Percentiles rank a stretch among this genome's conserved stretches.
Conservation (phyloP, 1,140 invertebrate genomes). For the Metopolophium dirhodum region DNA sequence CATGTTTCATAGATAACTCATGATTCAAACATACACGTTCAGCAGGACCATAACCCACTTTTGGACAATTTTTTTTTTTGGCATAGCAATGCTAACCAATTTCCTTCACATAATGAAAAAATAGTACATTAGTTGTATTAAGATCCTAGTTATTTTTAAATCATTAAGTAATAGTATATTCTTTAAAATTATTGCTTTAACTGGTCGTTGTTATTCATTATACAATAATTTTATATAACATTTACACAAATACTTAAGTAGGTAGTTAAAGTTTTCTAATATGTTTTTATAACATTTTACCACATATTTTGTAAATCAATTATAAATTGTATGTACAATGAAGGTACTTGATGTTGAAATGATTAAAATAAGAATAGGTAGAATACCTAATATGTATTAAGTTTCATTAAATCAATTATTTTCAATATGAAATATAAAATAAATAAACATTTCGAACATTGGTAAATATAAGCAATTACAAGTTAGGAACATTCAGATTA, state of each 20-base stretch:
- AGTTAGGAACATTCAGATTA: too few relatives aligned
- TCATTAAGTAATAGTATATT: background rate
- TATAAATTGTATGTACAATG: background rate
- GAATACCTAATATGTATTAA: too few relatives aligned
- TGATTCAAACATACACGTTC: slow-evolving; percentile 92
- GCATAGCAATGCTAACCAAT: slow-evolving; percentile 79
- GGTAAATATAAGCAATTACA: too few relatives aligned
- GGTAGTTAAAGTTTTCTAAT: too few relatives aligned
- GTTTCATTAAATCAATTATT: too few relatives aligned
- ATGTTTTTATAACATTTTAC: background rate
- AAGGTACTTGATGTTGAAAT: background rate
- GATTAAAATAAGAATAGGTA: too few relatives aligned
- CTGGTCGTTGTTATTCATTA: background rate
- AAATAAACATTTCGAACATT: too few relatives aligned
- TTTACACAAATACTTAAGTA: background rate
- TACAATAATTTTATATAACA: background rate
- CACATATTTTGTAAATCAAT: background rate
- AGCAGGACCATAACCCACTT: slow-evolving; percentile 82
- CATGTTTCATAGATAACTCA: slow-evolving; percentile 82
- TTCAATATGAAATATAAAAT: too few relatives aligned
- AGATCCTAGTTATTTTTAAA: background rate
- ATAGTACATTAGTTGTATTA: background rate
- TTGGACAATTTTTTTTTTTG: slow-evolving; percentile 84
- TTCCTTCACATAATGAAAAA: slow-evolving; percentile 63
- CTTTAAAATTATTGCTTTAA: background rate